Conservation (phyloP, 35 echinoderm and acorn worm species). For the Anneissia japonica region DNA sequence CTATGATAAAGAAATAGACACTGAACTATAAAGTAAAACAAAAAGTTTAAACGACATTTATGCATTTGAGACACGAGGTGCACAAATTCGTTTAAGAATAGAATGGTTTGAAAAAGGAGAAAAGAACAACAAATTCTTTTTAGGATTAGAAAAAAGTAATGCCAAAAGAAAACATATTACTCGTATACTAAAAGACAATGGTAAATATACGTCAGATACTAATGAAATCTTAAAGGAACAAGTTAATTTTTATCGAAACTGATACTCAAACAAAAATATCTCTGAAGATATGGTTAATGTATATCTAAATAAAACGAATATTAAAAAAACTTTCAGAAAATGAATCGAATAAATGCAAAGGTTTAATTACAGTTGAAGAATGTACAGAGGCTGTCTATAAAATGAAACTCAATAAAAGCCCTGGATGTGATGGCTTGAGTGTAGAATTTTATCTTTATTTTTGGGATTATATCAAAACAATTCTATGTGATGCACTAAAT, state of each 20-base stretch:
- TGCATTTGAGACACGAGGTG: too few relatives aligned
- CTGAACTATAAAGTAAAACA: not conserved
- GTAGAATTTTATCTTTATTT: not conserved
- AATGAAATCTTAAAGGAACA: not conserved
- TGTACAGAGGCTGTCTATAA: not conserved
- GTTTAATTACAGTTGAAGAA: not conserved
- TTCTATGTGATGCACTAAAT: not conserved
- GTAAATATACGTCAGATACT: not conserved
- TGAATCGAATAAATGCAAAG: not conserved
- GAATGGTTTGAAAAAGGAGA: too few relatives aligned
- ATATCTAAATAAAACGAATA: not conserved
- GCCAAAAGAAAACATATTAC: not conserved
- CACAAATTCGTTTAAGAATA: too few relatives aligned
- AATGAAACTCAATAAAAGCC: not conserved
- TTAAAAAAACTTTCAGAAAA: not conserved
- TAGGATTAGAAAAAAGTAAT: not conserved
- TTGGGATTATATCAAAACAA: not conserved
- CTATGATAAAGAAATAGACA: not conserved
- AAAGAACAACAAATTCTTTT: not conserved
- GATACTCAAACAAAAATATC: not conserved
- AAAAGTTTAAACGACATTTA: not conserved
- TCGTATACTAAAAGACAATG: not conserved
- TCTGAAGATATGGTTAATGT: not conserved
- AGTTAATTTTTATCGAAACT: not conserved
- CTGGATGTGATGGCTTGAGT: not conserved